Conservation (phyloP, 2,888 invertebrate genomes). For the Melanchra persicariae region DNA sequence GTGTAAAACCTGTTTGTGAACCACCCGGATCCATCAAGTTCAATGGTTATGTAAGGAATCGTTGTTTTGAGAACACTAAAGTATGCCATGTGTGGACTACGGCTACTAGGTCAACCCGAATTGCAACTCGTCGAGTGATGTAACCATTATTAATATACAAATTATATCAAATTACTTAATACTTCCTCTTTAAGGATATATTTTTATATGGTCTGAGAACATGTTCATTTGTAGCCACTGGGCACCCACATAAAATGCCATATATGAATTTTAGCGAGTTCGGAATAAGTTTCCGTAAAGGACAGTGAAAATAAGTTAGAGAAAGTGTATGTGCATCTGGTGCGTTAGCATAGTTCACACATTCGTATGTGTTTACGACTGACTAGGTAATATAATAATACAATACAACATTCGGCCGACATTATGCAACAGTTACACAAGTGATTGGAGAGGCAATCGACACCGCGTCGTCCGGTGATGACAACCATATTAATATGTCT, state of each 20-base stretch:
- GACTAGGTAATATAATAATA: conserved; percentile 75
- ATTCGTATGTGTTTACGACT: conserved; percentile 66
- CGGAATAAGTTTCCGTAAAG: conserved; percentile 65
- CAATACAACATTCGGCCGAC: conserved; percentile 69
- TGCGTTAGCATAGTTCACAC: conserved; percentile 84
- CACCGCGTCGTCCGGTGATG: conserved; percentile 6
- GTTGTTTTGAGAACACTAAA: conserved; percentile 55
- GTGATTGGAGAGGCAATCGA: conserved; percentile 37
- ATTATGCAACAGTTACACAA: conserved; percentile 76
- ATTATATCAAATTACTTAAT: conserved; percentile 6
- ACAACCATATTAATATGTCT: background rate
- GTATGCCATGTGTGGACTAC: conserved; percentile 49
- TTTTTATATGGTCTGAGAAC: conserved; percentile 8
- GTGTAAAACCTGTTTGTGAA: conserved; percentile 45
- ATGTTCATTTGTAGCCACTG: background rate
- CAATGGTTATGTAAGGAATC: conserved; percentile 52
- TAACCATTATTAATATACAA: conserved; percentile 30
- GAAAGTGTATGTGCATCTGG: conserved; percentile 78
- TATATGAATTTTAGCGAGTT: conserved; percentile 22
- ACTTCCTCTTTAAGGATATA: conserved; percentile 8
- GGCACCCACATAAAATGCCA: conserved; percentile 30
- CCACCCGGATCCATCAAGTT: conserved; percentile 57
- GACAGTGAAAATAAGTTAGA: conserved; percentile 74
- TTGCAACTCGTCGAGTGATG: conserved; percentile 29
- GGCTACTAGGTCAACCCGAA: conserved; percentile 47